phyloP scores from a whole-genome alignment of 2,888 invertebrate genomes.

The Hirtodrosophila duncani region DNA sequence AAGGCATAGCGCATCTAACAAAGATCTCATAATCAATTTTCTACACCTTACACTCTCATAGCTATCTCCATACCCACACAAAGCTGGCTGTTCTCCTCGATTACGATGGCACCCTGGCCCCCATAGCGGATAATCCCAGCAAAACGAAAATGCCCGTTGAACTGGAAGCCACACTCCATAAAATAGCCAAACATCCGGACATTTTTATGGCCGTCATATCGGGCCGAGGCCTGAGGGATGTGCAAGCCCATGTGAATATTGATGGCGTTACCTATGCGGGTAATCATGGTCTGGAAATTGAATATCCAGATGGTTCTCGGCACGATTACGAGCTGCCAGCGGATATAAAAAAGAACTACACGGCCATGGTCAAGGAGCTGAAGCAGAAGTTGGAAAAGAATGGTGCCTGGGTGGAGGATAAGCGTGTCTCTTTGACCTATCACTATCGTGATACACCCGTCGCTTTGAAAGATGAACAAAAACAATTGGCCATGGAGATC shows the following conservation, averaged over 20 bases:
- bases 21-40: too few species aligned
- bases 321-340: constrained; percentile 86
- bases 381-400: constrained; percentile 81
- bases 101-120: constrained; percentile 87
- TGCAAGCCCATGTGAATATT: constrained; percentile 82
- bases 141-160: constrained; percentile 84
- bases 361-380: constrained; percentile 81
- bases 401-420: constrained; percentile 88
- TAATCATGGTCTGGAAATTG: constrained; percentile 86
- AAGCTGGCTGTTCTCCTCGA: constrained; percentile 85
- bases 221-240: constrained; percentile 84
- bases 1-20: too few species aligned
- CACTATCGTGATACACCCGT: constrained; percentile 85
- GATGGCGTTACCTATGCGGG: constrained; percentile 84
- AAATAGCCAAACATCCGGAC: constrained; percentile 83
- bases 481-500: constrained; percentile 81
- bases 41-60: too few species aligned
- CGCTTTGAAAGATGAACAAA: constrained; percentile 80
- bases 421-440: constrained; percentile 85
- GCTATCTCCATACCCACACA: constrained; percentile 80
- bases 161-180: constrained; percentile 82
- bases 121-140: constrained; percentile 85
- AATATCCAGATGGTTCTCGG: constrained; percentile 85
- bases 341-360: constrained; percentile 83
- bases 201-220: constrained; percentile 86